Conservation (phyloP, 1,140 invertebrate genomes). For the Drosophila tani region DNA sequence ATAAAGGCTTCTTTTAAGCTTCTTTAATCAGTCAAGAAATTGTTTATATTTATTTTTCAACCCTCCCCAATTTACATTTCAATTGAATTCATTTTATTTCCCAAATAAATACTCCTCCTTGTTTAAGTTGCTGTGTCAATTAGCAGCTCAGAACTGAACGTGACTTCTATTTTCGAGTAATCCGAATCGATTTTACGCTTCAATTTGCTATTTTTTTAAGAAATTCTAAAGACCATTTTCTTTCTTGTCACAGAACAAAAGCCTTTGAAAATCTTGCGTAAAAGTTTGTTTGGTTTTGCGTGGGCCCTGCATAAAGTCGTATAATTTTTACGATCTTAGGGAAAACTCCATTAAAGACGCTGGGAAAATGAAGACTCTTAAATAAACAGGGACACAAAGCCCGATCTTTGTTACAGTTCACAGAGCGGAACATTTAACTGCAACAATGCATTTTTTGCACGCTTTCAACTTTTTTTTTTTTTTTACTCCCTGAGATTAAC, state of each 20-base stretch:
- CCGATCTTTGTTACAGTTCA: constrained; percentile 55
- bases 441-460: constrained; percentile 59
- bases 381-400: constrained; percentile 32
- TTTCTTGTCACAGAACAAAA: constrained; percentile 22
- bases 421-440: constrained; percentile 61
- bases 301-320: constrained; percentile 35
- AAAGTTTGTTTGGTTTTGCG: constrained; percentile 51
- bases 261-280: constrained; percentile 23
- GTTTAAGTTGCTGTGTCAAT: neutral
- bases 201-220: constrained; percentile 7
- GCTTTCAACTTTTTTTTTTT: constrained; percentile 43
- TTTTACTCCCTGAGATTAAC: constrained; percentile 52
- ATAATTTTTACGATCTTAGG: constrained; percentile 57
- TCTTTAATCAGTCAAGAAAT: neutral
- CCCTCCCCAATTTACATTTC: neutral
- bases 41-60: neutral
- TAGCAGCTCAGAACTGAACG: neutral
- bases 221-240: constrained; percentile 10
- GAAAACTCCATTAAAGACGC: constrained; percentile 26
- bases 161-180: neutral
- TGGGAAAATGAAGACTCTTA: constrained; percentile 10
- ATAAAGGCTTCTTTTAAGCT: constrained; percentile 1
- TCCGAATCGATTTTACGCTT: constrained; percentile 10
- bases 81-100: neutral
- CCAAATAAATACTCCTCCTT: neutral